Percentiles rank a stretch among this genome's conserved stretches.
phyloP scores from a whole-genome alignment of 2,888 invertebrate genomes.

The Drosophila meridionalis region DNA sequence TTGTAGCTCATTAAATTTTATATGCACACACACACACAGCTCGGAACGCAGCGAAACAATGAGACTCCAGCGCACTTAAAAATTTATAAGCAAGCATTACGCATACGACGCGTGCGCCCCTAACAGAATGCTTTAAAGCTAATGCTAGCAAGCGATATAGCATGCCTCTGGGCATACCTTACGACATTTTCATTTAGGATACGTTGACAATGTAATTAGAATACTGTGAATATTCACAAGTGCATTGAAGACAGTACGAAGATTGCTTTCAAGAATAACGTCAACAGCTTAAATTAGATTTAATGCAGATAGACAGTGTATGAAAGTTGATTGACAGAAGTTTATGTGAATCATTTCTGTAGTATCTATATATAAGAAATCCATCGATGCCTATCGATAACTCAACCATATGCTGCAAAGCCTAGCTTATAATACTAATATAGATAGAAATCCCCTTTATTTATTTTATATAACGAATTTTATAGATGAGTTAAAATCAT shows the following conservation, averaged over 20 bases:
- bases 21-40: slow-evolving; percentile 35
- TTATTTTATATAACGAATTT: too few species aligned
- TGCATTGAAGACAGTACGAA: neutral
- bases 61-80: slow-evolving; percentile 52
- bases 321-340: too few species aligned
- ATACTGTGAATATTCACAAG: neutral
- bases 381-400: too few species aligned
- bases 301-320: too few species aligned
- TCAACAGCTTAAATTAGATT: too few species aligned
- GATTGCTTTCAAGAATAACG: neutral
- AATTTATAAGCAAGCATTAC: slow-evolving; percentile 66
- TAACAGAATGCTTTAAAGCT: neutral
- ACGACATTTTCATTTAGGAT: neutral
- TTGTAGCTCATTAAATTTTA: slow-evolving; percentile 72
- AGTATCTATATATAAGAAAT: too few species aligned
- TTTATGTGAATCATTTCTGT: too few species aligned
- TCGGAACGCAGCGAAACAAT: slow-evolving; percentile 31
- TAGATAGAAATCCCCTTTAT: too few species aligned
- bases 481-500: too few species aligned
- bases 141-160: neutral
- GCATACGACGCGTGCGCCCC: slow-evolving; percentile 49
- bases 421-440: too few species aligned
- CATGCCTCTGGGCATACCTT: neutral
- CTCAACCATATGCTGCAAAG: too few species aligned
- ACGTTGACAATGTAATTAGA: neutral